Base-by-base conservation (phyloP, 2,888 invertebrate species). In the Lithophane semibrunnea region DNA sequence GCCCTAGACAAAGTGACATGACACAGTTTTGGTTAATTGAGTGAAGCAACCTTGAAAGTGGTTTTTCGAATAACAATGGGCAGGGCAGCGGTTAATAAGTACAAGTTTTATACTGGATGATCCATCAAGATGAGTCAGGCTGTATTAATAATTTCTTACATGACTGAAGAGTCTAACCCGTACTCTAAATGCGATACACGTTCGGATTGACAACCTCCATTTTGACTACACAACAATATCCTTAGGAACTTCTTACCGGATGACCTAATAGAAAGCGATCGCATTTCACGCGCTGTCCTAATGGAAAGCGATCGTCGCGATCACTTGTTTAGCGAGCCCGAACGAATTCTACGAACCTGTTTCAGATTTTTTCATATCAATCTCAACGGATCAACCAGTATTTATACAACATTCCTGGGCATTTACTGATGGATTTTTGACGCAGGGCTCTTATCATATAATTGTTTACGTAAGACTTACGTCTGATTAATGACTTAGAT, bases 361-460 rank as follows among this genome's bases (percentile, higher is more conserved):
- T 49, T 67, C 12, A 29, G 9, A 54, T n/a, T 37, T 67, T 16
- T 9, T 5, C 49, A 2, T 67, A 37, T 54, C 52, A 21, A 52
- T 67, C 49, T 29, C 2, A 52, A 37, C 54, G 67, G 37, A 54
- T 67, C 54, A 67, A 5, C 37, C 67, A 54, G n/a, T 67, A 24
- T 67, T 21, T 37, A 64, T 18, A 37, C 47, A 37, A 18, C n/a
- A 49, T 24, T 49, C 18, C 13, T 65, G 24, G 13, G 13, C 4
- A 64, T 63, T 47, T 12, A 49, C 12, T 29, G 18, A 21, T 13
- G 8, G 29, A 49, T 67, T 66, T 4, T 29, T 49, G 49, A 21
- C 49, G 49, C 13, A 49, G 8, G 21, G 12, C 3, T 44, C n/a
- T 9, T n/a, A 64, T 9, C 37, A 37, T 37, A 21, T 63, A 29